Conservation (phyloP, 2,113 vertebrate species). For the Seriola quinqueradiata region DNA sequence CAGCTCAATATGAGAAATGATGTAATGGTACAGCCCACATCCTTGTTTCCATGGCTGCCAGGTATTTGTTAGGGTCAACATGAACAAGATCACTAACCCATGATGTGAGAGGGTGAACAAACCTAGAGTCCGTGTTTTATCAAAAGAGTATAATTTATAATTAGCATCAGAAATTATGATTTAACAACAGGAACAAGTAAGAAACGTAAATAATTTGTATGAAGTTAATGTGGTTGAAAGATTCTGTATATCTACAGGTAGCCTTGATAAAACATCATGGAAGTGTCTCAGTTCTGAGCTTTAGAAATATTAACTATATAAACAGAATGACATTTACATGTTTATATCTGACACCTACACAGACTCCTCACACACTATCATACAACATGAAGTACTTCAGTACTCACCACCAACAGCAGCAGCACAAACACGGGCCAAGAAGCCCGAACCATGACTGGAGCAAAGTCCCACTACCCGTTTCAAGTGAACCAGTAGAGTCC, state of each 20-base stretch:
- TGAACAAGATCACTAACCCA: not conserved
- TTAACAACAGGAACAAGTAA: too few relatives aligned
- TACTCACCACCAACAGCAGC: constrained; percentile 39
- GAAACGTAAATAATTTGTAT: not conserved
- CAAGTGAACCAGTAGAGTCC: not conserved
- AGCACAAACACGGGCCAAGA: constrained; percentile 4
- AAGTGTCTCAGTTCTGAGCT: not conserved
- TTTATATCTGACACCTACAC: not conserved
- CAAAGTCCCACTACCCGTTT: not conserved
- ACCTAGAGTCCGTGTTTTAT: not conserved
- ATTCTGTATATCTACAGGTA: not conserved
- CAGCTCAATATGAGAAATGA: not conserved
- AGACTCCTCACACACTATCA: not conserved
- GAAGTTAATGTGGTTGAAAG: not conserved
- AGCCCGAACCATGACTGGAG: constrained; percentile 21
- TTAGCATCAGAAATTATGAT: too few relatives aligned
- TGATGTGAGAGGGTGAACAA: not conserved
- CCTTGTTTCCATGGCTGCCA: not conserved
- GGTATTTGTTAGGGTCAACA: not conserved
- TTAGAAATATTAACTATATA: not conserved
- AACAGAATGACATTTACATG: not conserved
- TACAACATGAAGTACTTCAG: not conserved
- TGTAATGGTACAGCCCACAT: not conserved
- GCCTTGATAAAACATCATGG: not conserved
- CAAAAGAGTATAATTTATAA: too few relatives aligned